phyloP scores from a whole-genome alignment of 1,140 invertebrate genomes.

The Apocrypta bakeri region DNA sequence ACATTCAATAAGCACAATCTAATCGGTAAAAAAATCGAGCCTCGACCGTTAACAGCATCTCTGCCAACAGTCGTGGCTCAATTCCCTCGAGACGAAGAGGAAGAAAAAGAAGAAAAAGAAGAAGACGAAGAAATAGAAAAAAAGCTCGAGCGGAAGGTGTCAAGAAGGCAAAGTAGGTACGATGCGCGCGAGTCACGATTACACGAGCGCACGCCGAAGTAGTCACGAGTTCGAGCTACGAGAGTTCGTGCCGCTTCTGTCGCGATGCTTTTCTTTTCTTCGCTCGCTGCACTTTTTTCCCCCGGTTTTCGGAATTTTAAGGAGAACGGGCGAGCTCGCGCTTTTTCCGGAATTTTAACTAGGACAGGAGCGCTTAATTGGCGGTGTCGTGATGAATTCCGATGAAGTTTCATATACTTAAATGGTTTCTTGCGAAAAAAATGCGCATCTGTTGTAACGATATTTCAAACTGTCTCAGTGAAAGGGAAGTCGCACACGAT shows the following conservation, averaged over 20 bases:
- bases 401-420: not conserved
- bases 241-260: constrained; percentile 50
- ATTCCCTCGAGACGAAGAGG: not conserved
- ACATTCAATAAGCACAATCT: not conserved
- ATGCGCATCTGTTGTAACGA: too few species aligned
- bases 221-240: constrained; percentile 33
- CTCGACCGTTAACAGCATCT: not conserved
- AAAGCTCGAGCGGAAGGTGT: constrained; percentile 37
- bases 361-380: not conserved
- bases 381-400: not conserved
- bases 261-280: constrained; percentile 28
- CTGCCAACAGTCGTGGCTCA: not conserved
- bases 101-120: not conserved
- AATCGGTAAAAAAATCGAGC: not conserved
- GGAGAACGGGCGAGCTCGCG: not conserved
- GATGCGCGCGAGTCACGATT: constrained; percentile 46
- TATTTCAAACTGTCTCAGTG: too few species aligned
- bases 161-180: constrained; percentile 46
- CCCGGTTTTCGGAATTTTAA: not conserved
- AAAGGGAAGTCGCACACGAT: too few species aligned
- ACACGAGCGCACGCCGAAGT: constrained; percentile 20
- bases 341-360: not conserved
- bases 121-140: too few species aligned
- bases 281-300: not conserved
- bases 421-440: not conserved